phyloP scores from a whole-genome alignment of 2,888 invertebrate species.

The Cerastoderma edule region DNA sequence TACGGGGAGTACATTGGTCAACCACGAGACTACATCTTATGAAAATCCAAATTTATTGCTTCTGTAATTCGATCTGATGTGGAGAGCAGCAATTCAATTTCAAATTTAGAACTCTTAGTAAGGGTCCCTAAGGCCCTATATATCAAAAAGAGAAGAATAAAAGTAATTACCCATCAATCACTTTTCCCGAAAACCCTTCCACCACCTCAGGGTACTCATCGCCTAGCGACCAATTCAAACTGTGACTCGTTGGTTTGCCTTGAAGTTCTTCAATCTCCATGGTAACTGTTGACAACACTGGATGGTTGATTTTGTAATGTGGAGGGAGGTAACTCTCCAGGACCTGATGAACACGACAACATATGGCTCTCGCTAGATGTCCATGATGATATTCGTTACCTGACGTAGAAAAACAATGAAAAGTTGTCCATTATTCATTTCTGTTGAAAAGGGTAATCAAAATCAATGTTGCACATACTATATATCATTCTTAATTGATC shows the following conservation, averaged over 20 bases:
- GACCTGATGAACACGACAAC: constrained; percentile 78
- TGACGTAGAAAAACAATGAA: constrained; percentile 48
- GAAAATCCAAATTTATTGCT: no score
- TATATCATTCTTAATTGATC: no score
- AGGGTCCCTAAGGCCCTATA: no score
- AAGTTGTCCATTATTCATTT: no score
- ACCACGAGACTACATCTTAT: no score
- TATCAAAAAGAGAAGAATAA: no score
- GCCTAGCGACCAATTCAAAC: constrained; percentile 77
- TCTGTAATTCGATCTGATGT: no score
- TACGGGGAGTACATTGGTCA: no score
- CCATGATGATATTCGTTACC: constrained; percentile 77
- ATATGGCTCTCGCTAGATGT: constrained; percentile 76
- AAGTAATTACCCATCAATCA: constrained; percentile 67
- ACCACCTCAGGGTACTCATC: constrained; percentile 75
- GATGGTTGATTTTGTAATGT: constrained; percentile 72
- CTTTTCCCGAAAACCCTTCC: constrained; percentile 70
- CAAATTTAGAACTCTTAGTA: no score
- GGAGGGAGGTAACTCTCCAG: constrained; percentile 67
- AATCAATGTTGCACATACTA: no score
- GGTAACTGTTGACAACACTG: constrained; percentile 65
- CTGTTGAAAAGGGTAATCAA: no score
- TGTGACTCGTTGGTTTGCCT: constrained; percentile 51
- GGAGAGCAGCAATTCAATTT: no score
- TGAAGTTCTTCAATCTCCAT: constrained; percentile 56